Percentiles rank a stretch among this genome's conserved stretches.
phyloP scores from a whole-genome alignment of 2,888 invertebrate genomes.

The Philereme transversata region DNA sequence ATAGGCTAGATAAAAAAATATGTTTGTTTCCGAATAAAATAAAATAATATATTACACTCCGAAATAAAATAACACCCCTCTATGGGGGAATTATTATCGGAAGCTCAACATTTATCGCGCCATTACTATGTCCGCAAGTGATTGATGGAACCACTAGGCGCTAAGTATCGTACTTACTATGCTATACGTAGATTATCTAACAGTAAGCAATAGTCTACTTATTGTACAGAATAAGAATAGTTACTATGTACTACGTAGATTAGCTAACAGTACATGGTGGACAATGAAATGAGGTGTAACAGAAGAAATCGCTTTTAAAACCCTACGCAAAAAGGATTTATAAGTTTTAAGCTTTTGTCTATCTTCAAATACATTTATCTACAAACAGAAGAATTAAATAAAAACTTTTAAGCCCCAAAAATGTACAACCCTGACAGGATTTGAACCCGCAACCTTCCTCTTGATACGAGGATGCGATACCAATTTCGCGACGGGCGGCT shows the following conservation, averaged over 20 bases:
- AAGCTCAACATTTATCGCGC: constrained; percentile 50
- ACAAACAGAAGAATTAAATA: too few species aligned
- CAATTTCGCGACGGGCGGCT: too few species aligned
- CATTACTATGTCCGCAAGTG: constrained; percentile 57
- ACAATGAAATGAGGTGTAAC: background rate
- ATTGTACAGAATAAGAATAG: constrained; percentile 19
- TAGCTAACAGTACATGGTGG: background rate
- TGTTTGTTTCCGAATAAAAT: too few species aligned
- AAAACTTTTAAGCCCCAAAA: too few species aligned
- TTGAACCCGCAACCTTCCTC: too few species aligned
- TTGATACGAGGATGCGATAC: too few species aligned
- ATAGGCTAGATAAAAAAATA: too few species aligned
- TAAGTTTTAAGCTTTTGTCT: too few species aligned
- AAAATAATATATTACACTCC: too few species aligned
- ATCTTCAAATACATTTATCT: too few species aligned
- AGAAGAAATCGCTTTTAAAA: background rate
- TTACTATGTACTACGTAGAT: constrained; percentile 1
- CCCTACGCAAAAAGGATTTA: too few species aligned
- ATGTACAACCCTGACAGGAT: too few species aligned
- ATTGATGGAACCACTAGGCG: constrained; percentile 46
- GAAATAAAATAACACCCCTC: constrained; percentile 16
- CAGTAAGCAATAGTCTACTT: background rate
- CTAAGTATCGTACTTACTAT: constrained; percentile 21
- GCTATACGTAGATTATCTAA: background rate
- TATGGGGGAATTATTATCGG: constrained; percentile 51